Base-by-base conservation (phyloP, 2,113 vertebrate species). In the Canis aureus region DNA sequence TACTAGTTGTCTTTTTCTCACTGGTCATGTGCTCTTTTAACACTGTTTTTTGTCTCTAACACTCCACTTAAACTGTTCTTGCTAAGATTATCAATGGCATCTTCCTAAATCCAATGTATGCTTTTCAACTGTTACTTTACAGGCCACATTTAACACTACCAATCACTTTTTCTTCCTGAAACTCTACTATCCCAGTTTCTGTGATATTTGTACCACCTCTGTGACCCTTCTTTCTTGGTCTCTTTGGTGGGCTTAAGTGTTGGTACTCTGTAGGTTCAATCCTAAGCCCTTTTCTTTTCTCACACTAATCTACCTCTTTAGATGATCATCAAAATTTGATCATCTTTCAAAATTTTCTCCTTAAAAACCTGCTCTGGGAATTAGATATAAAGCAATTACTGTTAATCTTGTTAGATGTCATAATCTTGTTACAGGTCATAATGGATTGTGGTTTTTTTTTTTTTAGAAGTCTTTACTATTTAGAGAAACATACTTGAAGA, bases 361-460 rank as follows among this genome's bases (percentile, higher is more conserved):
- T 94, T 89, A 55, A 92, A 84, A 86, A 78, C 22, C 7, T 85
- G 29, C 29, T 96, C 25, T 79, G 57, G 27, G 13, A 69, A 82
- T 86, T 86, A 88, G 62, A 59, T 29, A 97, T 27, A 57, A 57
- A 57, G 6, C 43, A 43, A 43, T 83, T 43, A 66, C 5, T 83
- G 22, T n/a, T 88, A 92, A 94, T 84, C 66, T 94, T 78, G n/a
- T 35, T 83, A 92, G 19, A 35, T 80, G 22, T 84, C 78, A 73
- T 59, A 83, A 92, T 38, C 43, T 43, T 43, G 6, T 43, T 43
- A 43, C 43, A 43, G 43, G 17, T 86, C 73, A 81, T 59, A 83
- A 92, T 38, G 25, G 57, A 88, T n/a, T 69, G 20, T 78, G 13
- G n/a, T 55, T 55, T 25, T 96, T 95, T 94, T 17, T 43, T 96